A percentile compares a stretch with the other conserved stretches of the same genome.
These are phyloP conservation scores for Ichneumoninae sp. DNA, from an alignment of 2,888 invertebrate genomes.

Conservation along the genomic window DNA sequence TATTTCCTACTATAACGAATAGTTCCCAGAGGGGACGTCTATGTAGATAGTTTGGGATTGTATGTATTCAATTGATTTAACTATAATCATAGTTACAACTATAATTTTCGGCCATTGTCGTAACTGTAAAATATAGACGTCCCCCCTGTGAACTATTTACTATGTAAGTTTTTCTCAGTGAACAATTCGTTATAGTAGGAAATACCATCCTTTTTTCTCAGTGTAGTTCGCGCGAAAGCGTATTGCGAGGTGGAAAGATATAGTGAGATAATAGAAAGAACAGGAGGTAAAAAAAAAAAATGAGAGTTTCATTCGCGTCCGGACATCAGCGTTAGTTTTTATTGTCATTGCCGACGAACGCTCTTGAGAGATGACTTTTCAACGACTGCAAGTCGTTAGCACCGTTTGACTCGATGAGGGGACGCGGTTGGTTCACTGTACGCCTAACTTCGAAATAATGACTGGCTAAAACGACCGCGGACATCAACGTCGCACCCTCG, in stretches of 20 bases:
- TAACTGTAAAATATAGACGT: too few species aligned
- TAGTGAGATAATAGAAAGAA: background rate
- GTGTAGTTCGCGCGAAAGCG: background rate
- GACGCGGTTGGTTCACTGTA: background rate
- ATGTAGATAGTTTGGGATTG: too few species aligned
- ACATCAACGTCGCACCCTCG: slow-evolving; percentile 6
- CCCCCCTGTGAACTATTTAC: too few species aligned
- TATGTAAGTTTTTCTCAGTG: too few species aligned
- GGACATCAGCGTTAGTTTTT: slow-evolving; percentile 45
- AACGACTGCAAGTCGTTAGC: slow-evolving; percentile 19
- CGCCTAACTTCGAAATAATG: slow-evolving; percentile 22
- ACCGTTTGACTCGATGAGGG: background rate
- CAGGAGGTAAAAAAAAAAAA: background rate
- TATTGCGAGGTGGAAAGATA: background rate
- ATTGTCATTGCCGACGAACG: background rate
- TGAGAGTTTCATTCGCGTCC: slow-evolving; percentile 3
- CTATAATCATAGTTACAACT: too few species aligned
- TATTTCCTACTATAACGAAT: too few species aligned
- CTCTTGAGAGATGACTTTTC: slow-evolving; percentile 27
- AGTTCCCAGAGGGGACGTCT: too few species aligned
- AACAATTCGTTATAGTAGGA: too few species aligned
- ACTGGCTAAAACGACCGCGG: slow-evolving; percentile 2
- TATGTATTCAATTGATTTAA: too few species aligned
- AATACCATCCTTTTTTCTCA: too few species aligned
- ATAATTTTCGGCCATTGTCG: too few species aligned